These are phyloP conservation scores for Gavia stellata DNA, from an alignment of 2,113 vertebrate genomes.

Conservation along the genomic window DNA sequence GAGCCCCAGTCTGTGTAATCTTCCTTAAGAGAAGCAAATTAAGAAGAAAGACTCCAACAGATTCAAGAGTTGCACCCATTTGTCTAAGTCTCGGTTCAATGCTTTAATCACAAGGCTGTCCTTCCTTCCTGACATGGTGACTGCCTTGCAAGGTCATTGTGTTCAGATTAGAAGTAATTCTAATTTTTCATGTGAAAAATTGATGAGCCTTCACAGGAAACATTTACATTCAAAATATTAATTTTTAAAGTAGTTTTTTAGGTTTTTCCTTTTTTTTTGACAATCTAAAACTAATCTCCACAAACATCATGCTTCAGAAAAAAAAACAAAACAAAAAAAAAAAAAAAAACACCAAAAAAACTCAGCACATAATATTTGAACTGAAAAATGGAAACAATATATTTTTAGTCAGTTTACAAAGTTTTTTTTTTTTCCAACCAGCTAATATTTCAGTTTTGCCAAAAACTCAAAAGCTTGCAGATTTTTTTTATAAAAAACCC, in stretches of 20 bases:
- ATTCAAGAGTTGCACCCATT: background rate
- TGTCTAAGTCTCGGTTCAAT: background rate
- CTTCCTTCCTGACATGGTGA: background rate
- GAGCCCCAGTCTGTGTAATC: background rate
- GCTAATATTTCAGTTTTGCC: background rate
- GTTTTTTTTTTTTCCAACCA: background rate
- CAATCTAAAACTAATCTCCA: background rate
- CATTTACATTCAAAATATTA: background rate
- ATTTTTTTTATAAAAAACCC: background rate
- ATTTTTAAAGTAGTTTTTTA: background rate
- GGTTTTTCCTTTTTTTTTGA: background rate
- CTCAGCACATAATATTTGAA: background rate
- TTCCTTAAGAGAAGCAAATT: background rate
- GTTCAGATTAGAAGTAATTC: background rate
- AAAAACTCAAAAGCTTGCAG: background rate
- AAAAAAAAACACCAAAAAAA: background rate
- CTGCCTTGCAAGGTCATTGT: background rate
- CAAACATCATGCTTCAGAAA: background rate
- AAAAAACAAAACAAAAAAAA: background rate
- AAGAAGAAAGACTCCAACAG: background rate
- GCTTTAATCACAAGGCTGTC: background rate
- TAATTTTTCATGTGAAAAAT: background rate
- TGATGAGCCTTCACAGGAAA: background rate
- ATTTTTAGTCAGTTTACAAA: background rate
- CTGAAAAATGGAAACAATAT: background rate